Base-by-base conservation (phyloP, 2,797 vertebrate genomes). In the Lutjanus campechanus region DNA sequence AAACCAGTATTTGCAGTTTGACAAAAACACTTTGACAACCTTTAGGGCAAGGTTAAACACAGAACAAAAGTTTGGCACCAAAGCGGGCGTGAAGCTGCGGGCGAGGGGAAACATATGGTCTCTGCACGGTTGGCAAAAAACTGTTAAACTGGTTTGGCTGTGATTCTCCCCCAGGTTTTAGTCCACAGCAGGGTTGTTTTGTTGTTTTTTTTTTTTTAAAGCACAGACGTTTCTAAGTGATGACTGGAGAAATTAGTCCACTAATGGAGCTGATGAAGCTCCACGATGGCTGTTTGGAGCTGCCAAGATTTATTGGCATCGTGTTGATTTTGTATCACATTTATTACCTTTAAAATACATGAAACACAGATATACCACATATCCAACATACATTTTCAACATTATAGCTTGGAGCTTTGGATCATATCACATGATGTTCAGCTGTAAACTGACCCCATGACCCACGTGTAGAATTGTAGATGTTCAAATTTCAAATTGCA, bases 1-100 rank as follows among this genome's bases (percentile, higher is more conserved):
- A 79, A 88, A 90, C 85, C 83, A 79, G 83, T 63, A 79, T 86
- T 77, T 89, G 61, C 76, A 79, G 72, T 87, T 69, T 74, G 62
- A 86, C 77, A 70, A 75, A 83, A 79, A 82, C 84, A 87, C 51
- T 51, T 13, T 10, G 66, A 69, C 64, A 76, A 85, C 87, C 86
- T 77, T 79, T 66, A 71, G 85, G 86, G 71, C 77, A 81, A 83
- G 81, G 85, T 81, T 79, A 82, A 86, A 87, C 75, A 66, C 67
- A 78, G 84, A 86, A 88, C 76, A 82, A 85, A 85, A 81, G 86
- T 83, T 79, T 88, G 84, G 85, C 88, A 74, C 46, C 11, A 8
- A 0, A 25, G 78, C 44, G 9, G 49, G 82, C 17, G 70, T 0
- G 73, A 76, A 53, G 51, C 82, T 50, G 84, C 17, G 19, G 77